phyloP scores from a whole-genome alignment of 2,888 invertebrate genomes.

The Exocentrus adspersus region DNA sequence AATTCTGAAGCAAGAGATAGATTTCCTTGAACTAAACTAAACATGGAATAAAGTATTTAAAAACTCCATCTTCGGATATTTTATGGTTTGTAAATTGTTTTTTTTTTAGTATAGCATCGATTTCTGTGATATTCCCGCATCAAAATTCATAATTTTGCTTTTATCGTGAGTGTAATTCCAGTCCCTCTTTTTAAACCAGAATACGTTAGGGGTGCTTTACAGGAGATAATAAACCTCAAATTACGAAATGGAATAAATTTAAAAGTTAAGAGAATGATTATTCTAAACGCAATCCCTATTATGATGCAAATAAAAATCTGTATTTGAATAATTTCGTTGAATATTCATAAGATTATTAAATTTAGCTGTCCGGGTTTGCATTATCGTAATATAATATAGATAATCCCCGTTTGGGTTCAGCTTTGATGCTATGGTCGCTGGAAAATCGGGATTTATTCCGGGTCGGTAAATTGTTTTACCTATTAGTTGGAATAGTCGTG shows the following conservation, averaged over 20 bases:
- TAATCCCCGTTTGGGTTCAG: constrained; percentile 16
- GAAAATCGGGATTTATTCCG: background rate
- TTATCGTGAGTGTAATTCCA: background rate
- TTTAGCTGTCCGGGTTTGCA: constrained; percentile 14
- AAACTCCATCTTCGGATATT: too few relatives aligned
- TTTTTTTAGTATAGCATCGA: too few relatives aligned
- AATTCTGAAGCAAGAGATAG: too few relatives aligned
- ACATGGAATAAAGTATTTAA: too few relatives aligned
- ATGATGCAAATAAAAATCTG: constrained; percentile 23
- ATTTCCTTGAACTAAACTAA: too few relatives aligned
- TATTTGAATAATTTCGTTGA: constrained; percentile 27
- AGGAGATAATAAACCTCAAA: constrained; percentile 1
- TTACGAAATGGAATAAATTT: constrained; percentile 9
- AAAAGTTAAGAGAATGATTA: constrained; percentile 9
- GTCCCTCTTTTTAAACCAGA: background rate
- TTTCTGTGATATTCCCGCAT: too few relatives aligned
- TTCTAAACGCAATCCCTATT: constrained; percentile 13
- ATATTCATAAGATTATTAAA: constrained; percentile 27
- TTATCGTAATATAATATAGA: constrained; percentile 24
- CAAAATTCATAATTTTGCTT: too few relatives aligned
- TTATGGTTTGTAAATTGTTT: too few relatives aligned
- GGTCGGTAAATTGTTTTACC: constrained; percentile 1
- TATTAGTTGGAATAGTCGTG: background rate
- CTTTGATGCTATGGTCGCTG: background rate
- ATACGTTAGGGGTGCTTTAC: background rate